These are phyloP conservation scores for Ernsta delagoae DNA, from an alignment of 2,888 invertebrate genomes.

Conservation along the genomic window DNA sequence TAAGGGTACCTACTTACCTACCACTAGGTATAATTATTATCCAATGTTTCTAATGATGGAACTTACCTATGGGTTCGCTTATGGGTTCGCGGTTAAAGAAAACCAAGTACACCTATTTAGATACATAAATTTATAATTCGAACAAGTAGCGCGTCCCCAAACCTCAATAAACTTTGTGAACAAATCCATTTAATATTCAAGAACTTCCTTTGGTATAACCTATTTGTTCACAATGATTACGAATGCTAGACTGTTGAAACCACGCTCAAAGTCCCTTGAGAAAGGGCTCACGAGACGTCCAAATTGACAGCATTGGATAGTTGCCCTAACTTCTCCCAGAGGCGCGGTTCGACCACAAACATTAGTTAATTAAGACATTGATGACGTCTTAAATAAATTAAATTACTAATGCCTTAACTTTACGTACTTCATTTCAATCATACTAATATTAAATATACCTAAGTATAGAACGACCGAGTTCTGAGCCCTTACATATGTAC, in stretches of 20 bases:
- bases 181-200: constrained; percentile 22
- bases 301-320: constrained; percentile 20
- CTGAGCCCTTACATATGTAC: no score
- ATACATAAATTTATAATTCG: not conserved
- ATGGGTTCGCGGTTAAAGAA: no score
- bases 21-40: no score
- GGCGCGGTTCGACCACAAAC: constrained; percentile 2
- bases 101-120: no score
- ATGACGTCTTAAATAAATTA: not conserved
- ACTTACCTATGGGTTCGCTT: no score
- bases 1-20: no score
- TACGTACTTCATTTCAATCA: no score
- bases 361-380: constrained; percentile 3
- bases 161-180: constrained; percentile 11
- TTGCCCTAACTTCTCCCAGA: constrained; percentile 2
- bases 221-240: constrained; percentile 20
- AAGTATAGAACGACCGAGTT: no score
- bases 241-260: constrained; percentile 26
- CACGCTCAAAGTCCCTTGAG: constrained; percentile 15
- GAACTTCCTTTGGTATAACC: not conserved
- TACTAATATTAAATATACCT: no score
- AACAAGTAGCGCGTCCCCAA: not conserved
- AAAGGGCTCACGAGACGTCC: constrained; percentile 10
- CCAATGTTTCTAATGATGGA: no score
- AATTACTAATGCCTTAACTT: no score